Conservation (phyloP, 2,113 vertebrate genomes). For the Sprattus sprattus region DNA sequence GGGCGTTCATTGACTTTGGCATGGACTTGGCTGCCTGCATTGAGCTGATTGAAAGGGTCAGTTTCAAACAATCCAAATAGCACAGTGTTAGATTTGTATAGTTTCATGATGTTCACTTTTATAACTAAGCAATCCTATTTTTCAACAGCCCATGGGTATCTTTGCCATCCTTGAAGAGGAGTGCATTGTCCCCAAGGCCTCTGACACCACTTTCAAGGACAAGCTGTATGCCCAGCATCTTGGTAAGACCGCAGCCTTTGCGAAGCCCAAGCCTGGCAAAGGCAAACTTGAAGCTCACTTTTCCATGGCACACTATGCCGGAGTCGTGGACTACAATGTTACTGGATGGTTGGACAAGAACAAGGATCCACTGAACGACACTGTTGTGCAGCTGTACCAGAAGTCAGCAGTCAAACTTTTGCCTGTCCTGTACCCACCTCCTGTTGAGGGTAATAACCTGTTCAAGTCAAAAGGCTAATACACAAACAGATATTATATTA, state of each 20-base stretch:
- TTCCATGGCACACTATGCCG: slow-evolving; percentile 83
- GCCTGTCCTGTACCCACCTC: slow-evolving; percentile 44
- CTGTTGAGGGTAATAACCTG: slow-evolving; percentile 43
- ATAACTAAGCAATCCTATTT: too few relatives aligned
- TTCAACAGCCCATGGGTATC: too few relatives aligned
- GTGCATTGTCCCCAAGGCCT: too few relatives aligned
- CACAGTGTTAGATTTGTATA: too few relatives aligned
- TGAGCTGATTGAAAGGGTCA: too few relatives aligned
- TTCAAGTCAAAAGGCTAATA: not conserved
- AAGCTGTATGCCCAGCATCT: slow-evolving; percentile 38
- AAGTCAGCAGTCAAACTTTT: slow-evolving; percentile 47
- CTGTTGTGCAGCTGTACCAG: slow-evolving; percentile 41
- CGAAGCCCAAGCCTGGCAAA: slow-evolving; percentile 83
- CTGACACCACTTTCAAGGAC: too few relatives aligned
- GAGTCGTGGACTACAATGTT: slow-evolving; percentile 83
- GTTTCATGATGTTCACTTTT: too few relatives aligned
- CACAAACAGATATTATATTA: not conserved
- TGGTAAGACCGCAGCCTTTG: slow-evolving; percentile 63
- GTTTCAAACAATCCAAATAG: too few relatives aligned
- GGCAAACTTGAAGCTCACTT: slow-evolving; percentile 85
- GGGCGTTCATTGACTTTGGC: too few relatives aligned
- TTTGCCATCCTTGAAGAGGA: too few relatives aligned
- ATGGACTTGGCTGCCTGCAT: too few relatives aligned
- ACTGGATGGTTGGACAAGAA: slow-evolving; percentile 39
- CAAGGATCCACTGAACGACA: slow-evolving; percentile 36